Conservation (phyloP, 2,797 vertebrate species). For the Coracias cyanogaster region DNA sequence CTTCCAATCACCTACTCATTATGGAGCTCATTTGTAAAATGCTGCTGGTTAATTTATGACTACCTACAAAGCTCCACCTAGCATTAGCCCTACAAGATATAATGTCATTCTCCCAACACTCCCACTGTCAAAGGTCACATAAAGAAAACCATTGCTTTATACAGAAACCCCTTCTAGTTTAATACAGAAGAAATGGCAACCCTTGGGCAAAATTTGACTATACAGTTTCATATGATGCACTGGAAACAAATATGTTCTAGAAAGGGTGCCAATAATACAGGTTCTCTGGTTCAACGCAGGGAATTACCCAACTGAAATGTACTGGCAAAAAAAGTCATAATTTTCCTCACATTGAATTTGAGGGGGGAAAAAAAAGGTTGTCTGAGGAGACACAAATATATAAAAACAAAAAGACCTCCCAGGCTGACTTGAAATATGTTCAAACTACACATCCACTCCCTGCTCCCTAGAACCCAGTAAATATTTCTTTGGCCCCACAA, state of each 20-base stretch:
- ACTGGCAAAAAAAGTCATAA: not conserved
- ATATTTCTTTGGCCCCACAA: constrained; percentile 53
- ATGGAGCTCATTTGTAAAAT: constrained; percentile 6
- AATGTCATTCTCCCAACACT: not conserved
- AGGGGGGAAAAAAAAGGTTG: not conserved
- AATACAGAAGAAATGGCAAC: not conserved
- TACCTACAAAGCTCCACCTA: not conserved
- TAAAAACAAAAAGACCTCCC: constrained; percentile 65
- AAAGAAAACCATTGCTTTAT: not conserved
- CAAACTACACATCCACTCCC: constrained; percentile 46
- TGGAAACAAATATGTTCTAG: not conserved
- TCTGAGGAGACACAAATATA: constrained; percentile 44
- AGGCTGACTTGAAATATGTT: constrained; percentile 59
- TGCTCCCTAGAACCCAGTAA: constrained; percentile 60
- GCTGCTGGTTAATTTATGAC: not conserved
- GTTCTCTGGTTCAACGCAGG: not conserved
- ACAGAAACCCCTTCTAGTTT: not conserved
- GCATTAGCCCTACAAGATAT: not conserved
- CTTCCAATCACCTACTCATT: not conserved
- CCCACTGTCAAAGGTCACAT: not conserved
- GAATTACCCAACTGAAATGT: not conserved
- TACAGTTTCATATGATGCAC: not conserved
- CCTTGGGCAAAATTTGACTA: not conserved
- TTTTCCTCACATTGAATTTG: constrained; percentile 13
- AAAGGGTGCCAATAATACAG: not conserved